Conservation (phyloP, 2,888 invertebrate species). For the Parnassius apollo region DNA sequence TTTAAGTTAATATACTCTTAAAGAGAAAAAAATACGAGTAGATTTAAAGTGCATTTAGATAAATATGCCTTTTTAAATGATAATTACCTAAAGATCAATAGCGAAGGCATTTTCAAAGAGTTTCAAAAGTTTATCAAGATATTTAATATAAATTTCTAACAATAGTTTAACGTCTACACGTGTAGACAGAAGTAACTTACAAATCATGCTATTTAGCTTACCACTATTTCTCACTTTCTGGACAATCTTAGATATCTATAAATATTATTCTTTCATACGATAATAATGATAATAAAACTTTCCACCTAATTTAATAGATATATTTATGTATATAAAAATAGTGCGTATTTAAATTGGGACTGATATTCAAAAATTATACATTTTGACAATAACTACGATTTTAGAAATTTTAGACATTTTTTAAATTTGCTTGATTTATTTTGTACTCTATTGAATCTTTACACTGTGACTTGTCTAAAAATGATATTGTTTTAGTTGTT, state of each 20-base stretch:
- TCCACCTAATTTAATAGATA: conserved; percentile 9
- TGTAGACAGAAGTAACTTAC: conserved; percentile 19
- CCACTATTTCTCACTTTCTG: conserved; percentile 51
- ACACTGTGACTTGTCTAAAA: too few species aligned
- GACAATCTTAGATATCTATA: conserved; percentile 46
- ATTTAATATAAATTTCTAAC: conserved; percentile 1
- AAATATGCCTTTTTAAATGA: neutral
- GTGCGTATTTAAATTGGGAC: neutral
- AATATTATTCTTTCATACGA: conserved; percentile 35
- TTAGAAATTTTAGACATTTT: neutral
- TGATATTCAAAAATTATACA: neutral
- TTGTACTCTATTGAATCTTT: too few species aligned
- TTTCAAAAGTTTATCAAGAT: neutral
- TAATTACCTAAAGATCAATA: neutral
- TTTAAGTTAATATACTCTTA: conserved; percentile 1
- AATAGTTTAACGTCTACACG: conserved; percentile 7
- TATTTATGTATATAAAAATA: conserved; percentile 21
- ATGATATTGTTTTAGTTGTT: too few species aligned
- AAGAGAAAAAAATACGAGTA: neutral
- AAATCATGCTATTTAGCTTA: conserved; percentile 34
- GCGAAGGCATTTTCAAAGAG: conserved; percentile 6
- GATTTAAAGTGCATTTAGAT: neutral
- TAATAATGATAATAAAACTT: conserved; percentile 13
- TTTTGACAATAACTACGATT: neutral
- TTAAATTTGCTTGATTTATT: too few species aligned